phyloP scores from a whole-genome alignment of 2,888 invertebrate genomes.

The Morinoia aosen region DNA sequence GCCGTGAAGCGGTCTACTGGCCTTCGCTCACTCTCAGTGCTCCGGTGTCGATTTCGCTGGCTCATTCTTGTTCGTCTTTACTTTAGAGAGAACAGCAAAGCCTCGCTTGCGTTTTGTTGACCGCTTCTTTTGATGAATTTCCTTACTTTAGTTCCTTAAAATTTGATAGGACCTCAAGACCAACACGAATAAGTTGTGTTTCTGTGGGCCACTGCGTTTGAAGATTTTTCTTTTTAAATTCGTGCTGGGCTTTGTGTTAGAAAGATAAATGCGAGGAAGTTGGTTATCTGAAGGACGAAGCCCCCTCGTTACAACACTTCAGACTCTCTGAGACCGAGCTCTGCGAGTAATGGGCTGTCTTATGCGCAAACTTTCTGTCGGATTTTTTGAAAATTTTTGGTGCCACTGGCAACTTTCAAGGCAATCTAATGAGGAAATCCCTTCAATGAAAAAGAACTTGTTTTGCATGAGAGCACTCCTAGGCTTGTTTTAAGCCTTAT shows the following conservation, averaged over 20 bases:
- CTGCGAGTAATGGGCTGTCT: constrained; percentile 14
- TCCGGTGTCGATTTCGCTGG: background rate
- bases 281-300: background rate
- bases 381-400: constrained; percentile 5
- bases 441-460: background rate
- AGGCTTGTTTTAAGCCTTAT: background rate
- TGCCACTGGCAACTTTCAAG: background rate
- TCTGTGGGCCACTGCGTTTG: background rate
- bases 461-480: background rate
- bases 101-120: background rate
- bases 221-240: background rate
- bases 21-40: background rate
- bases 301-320: background rate
- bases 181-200: background rate
- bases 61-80: background rate
- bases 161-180: background rate
- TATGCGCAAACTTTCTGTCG: background rate
- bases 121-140: background rate
- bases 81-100: background rate
- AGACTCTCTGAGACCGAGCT: background rate
- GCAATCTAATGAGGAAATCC: background rate
- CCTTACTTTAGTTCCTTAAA: background rate
- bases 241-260: background rate
- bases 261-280: background rate
- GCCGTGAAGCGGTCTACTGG: background rate